These are phyloP conservation scores for Amphimedon queenslandica DNA, from an alignment of 37 sponge, comb jelly and placozoan genomes.

Conservation along the genomic window DNA sequence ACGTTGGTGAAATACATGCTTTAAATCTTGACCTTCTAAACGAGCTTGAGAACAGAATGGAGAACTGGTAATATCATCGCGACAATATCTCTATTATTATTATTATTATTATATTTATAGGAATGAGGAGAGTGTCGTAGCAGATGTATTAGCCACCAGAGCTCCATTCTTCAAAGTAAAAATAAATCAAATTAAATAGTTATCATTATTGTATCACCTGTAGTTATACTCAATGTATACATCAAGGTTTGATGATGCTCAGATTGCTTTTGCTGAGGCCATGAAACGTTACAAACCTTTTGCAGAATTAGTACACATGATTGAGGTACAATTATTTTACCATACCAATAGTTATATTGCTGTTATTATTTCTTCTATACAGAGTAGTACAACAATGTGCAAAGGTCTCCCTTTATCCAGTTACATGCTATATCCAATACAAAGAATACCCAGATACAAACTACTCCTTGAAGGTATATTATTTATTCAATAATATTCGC, in stretches of 20 bases:
- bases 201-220: background rate
- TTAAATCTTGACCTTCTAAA: slow-evolving; percentile 50
- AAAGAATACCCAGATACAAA: slow-evolving; percentile 66
- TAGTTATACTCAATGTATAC: slow-evolving; percentile 68
- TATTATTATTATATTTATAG: background rate
- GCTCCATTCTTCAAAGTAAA: slow-evolving; percentile 73
- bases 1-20: slow-evolving; percentile 58
- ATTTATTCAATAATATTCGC: background rate
- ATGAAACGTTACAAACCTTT: slow-evolving; percentile 41
- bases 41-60: slow-evolving; percentile 61
- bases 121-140: slow-evolving; percentile 4
- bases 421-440: slow-evolving; percentile 69
- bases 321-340: slow-evolving; percentile 31
- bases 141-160: slow-evolving; percentile 45
- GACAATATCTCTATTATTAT: background rate
- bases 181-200: background rate
- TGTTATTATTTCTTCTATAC: background rate
- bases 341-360: background rate
- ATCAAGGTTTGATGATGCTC: slow-evolving; percentile 43
- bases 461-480: slow-evolving; percentile 59
- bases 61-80: slow-evolving; percentile 40
- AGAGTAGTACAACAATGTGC: slow-evolving; percentile 15
- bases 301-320: slow-evolving; percentile 39
- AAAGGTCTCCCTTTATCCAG: slow-evolving; percentile 64
- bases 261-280: slow-evolving; percentile 48